A percentile compares a stretch with the other conserved stretches of the same genome.
Conservation (phyloP, 2,888 invertebrate genomes). For the Volucella inanis region DNA sequence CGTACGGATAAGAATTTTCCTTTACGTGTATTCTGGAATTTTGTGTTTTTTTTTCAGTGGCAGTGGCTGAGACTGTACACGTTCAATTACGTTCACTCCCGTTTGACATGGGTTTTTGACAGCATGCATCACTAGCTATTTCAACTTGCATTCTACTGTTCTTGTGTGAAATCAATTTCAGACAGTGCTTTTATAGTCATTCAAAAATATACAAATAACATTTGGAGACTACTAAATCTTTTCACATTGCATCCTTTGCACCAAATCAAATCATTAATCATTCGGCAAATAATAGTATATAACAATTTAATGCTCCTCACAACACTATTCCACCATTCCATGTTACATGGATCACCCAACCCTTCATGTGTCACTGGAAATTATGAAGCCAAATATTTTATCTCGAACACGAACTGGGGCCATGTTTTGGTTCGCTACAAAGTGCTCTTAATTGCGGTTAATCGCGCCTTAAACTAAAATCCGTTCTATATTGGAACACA, state of each 20-base stretch:
- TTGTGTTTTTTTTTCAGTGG: conserved; percentile 26
- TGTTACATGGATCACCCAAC: conserved; percentile 65
- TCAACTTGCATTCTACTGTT: conserved; percentile 11
- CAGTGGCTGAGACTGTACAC: not conserved
- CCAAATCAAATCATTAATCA: conserved; percentile 58
- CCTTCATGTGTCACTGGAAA: conserved; percentile 71
- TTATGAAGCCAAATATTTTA: conserved; percentile 72
- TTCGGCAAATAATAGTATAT: conserved; percentile 70
- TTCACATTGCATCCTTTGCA: conserved; percentile 37
- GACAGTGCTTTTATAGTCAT: not conserved
- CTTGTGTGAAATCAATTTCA: conserved; percentile 31
- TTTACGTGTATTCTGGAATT: not conserved
- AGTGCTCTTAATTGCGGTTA: conserved; percentile 74
- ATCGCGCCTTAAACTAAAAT: conserved; percentile 70
- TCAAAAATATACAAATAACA: conserved; percentile 63
- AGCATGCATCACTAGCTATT: conserved; percentile 37
- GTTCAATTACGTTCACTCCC: conserved; percentile 22
- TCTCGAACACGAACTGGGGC: conserved; percentile 49
- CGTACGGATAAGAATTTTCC: not conserved
- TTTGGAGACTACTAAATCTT: conserved; percentile 52
- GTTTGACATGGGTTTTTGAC: conserved; percentile 46
- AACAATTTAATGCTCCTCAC: conserved; percentile 51
- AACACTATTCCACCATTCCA: conserved; percentile 28
- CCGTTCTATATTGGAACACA: conserved; percentile 27
- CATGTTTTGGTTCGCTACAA: conserved; percentile 66